phyloP scores from a whole-genome alignment of 2,113 vertebrate species.

The Amblyopsis rosae region DNA sequence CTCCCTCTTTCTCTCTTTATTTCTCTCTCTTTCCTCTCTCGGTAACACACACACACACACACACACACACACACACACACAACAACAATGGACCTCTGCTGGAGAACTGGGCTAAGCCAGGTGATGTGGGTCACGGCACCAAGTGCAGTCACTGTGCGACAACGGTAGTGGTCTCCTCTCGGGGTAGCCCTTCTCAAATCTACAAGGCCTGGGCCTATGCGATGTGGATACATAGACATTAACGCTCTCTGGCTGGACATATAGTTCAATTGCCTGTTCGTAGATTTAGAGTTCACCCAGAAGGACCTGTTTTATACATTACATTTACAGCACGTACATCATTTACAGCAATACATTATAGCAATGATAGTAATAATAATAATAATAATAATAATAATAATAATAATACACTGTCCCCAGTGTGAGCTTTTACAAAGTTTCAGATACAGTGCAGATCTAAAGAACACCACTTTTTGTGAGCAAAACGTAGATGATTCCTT shows the following conservation, averaged over 20 bases:
- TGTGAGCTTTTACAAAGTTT: too few relatives aligned
- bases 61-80: constrained; percentile 14
- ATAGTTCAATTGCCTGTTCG: too few relatives aligned
- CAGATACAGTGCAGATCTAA: too few relatives aligned
- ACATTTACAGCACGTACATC: too few relatives aligned
- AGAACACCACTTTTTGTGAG: too few relatives aligned
- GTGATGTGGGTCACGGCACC: constrained; percentile 57
- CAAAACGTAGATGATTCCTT: too few relatives aligned
- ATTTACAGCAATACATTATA: too few relatives aligned
- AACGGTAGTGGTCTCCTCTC: constrained; percentile 10
- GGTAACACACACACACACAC: neutral
- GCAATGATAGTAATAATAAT: too few relatives aligned
- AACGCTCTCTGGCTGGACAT: neutral
- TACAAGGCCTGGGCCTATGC: neutral
- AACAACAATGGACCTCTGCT: constrained; percentile 41
- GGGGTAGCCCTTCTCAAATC: constrained; percentile 15
- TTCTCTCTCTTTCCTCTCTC: constrained; percentile 13
- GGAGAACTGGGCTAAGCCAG: constrained; percentile 33
- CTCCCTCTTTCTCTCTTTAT: neutral
- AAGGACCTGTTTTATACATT: too few relatives aligned
- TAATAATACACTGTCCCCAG: too few relatives aligned
- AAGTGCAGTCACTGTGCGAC: constrained; percentile 45
- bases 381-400: too few relatives aligned
- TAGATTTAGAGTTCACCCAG: too few relatives aligned
- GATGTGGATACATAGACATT: constrained; percentile 11